Conservation (phyloP, 2,888 invertebrate genomes). For the Pollenia labialis region DNA sequence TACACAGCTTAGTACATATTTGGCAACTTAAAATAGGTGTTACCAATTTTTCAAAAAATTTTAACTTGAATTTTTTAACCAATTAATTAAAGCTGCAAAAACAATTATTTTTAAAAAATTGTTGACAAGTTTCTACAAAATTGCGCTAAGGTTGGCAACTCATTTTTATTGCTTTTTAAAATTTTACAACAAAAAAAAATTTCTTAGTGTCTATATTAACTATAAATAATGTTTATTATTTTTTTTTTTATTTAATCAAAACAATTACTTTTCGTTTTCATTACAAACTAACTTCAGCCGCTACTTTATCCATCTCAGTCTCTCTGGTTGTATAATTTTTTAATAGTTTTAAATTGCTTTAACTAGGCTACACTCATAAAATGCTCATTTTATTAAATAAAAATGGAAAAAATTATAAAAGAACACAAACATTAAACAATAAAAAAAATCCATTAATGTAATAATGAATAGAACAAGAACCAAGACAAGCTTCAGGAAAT, state of each 20-base stretch:
- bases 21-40: too few relatives aligned
- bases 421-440: constrained; percentile 35
- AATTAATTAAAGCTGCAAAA: too few relatives aligned
- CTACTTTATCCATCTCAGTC: not conserved
- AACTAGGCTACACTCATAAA: constrained; percentile 65
- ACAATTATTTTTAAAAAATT: not conserved
- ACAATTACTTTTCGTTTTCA: constrained; percentile 66
- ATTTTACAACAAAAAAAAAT: not conserved
- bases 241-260: constrained; percentile 54
- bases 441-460: constrained; percentile 33
- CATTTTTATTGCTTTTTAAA: constrained; percentile 2
- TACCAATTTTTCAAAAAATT: too few relatives aligned
- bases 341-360: constrained; percentile 66
- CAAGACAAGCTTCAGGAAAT: constrained; percentile 63
- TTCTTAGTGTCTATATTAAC: constrained; percentile 37
- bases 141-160: not conserved
- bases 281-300: constrained; percentile 31
- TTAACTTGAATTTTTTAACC: too few relatives aligned
- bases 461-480: not conserved
- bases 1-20: too few relatives aligned
- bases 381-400: constrained; percentile 54
- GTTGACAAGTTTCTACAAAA: not conserved
- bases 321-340: constrained; percentile 40
- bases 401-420: not conserved
- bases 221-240: constrained; percentile 41